Conservation (phyloP, 1,140 invertebrate genomes). For the Sitobion miscanthi region DNA sequence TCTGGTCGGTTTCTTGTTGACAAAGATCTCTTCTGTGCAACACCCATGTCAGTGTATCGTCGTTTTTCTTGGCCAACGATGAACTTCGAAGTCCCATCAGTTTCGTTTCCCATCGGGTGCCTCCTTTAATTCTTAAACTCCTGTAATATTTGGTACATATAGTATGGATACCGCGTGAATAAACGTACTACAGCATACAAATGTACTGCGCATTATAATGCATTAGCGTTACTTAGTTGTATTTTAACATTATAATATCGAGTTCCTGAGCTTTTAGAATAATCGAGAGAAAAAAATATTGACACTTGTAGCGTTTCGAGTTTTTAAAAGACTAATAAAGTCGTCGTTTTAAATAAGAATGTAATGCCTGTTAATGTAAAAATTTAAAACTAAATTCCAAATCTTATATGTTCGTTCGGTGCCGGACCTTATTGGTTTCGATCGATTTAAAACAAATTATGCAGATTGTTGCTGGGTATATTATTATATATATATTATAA, state of each 20-base stretch:
- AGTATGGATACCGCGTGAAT: background rate
- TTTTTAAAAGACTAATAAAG: background rate
- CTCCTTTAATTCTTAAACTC: background rate
- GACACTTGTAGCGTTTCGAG: background rate
- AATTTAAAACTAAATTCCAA: no score
- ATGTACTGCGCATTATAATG: background rate
- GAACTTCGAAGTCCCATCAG: conserved; percentile 53
- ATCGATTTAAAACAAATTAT: no score
- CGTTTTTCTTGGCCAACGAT: conserved; percentile 46
- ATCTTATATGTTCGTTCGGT: no score
- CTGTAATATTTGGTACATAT: background rate
- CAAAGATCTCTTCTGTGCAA: conserved; percentile 12
- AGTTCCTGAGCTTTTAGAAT: no score
- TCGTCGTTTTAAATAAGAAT: no score
- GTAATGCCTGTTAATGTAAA: no score
- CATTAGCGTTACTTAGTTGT: background rate
- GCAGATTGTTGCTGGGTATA: no score
- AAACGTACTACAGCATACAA: background rate
- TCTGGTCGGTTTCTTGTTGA: background rate
- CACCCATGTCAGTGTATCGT: conserved; percentile 46
- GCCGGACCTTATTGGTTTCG: no score
- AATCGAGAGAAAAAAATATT: no score
- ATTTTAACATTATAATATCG: no score
- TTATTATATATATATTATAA: no score
- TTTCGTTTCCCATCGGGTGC: background rate